Conservation (phyloP, 2,113 vertebrate species). For the Barnardius zonarius region DNA sequence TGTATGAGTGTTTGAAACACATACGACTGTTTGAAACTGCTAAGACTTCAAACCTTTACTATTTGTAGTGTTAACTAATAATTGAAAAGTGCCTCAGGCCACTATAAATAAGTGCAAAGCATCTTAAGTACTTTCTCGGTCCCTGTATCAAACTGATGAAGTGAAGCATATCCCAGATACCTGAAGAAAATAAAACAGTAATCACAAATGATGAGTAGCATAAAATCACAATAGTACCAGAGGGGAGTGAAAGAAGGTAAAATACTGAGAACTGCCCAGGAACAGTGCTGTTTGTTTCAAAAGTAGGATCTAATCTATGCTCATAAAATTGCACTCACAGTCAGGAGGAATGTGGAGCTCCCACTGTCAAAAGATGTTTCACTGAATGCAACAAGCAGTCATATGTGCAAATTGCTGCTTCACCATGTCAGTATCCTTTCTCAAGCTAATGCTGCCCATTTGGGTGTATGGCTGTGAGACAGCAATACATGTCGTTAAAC, state of each 20-base stretch:
- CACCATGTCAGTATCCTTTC: neutral
- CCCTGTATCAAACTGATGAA: neutral
- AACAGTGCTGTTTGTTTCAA: neutral
- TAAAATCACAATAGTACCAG: neutral
- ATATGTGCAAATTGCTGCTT: rapidly evolving
- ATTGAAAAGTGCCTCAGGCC: neutral
- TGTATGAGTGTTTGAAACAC: neutral
- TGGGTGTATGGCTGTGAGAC: neutral
- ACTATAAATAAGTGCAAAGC: neutral
- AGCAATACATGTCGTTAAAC: neutral
- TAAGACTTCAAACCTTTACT: neutral
- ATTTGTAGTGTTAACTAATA: neutral
- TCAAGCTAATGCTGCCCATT: neutral
- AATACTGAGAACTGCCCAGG: neutral
- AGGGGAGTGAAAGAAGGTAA: neutral
- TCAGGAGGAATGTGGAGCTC: neutral
- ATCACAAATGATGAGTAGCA: neutral
- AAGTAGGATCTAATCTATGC: neutral
- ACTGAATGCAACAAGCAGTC: neutral
- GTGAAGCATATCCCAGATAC: neutral
- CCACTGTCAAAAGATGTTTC: neutral
- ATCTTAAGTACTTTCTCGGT: neutral
- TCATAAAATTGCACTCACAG: neutral
- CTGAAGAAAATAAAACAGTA: neutral
- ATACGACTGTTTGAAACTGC: neutral